Evolutionary conservation across 2,797 vertebrate species (phyloP).

Genomic region (Phylloscopus collybita): DNA sequence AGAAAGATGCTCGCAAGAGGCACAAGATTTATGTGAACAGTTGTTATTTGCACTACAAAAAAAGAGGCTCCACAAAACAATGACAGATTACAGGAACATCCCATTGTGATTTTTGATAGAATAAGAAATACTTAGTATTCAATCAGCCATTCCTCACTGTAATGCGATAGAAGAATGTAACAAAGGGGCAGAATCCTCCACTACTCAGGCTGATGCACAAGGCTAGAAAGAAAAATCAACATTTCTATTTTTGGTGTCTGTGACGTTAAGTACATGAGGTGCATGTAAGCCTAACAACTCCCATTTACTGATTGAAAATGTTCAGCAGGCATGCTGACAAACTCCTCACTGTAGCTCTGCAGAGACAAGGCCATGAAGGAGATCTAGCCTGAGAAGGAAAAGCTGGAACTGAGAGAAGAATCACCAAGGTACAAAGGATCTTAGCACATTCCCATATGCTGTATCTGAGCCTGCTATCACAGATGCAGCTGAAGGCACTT

Average conservation of each 20-base stretch:
- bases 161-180: neutral
- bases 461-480: neutral
- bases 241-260: constrained; percentile 43
- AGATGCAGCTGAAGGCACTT: neutral
- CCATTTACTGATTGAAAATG: constrained; percentile 3
- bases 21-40: neutral
- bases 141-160: neutral
- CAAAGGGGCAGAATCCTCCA: neutral
- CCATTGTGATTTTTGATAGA: neutral
- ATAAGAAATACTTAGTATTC: neutral
- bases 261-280: neutral
- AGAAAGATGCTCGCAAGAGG: neutral
- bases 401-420: neutral
- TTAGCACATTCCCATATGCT: neutral
- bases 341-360: neutral
- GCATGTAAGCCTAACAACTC: neutral
- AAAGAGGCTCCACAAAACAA: neutral
- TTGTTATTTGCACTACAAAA: neutral
- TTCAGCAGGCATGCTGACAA: neutral
- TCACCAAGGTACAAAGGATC: neutral
- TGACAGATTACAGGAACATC: neutral
- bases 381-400: neutral
- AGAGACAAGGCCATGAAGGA: neutral
- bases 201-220: neutral
- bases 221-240: constrained; percentile 47